phyloP scores from a whole-genome alignment of 2,797 vertebrate species.

The Ctenochaetus hawaiiensis region DNA sequence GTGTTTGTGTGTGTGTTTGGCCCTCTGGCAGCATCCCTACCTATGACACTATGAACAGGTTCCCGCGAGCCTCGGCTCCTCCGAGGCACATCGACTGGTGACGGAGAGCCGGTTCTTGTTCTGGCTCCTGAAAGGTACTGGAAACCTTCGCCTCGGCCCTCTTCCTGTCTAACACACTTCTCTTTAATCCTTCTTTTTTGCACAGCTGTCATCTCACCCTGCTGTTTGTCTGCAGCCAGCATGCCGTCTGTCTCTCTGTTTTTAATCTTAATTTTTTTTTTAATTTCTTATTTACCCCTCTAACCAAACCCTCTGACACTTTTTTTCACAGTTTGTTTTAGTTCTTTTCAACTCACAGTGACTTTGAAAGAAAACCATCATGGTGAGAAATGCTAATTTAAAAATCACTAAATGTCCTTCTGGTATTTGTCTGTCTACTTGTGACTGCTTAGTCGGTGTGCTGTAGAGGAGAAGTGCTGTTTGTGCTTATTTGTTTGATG shows the following conservation, averaged over 20 bases:
- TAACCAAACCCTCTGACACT: conserved; percentile 43
- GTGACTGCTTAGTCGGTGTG: conserved; percentile 47
- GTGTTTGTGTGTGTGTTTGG: conserved; percentile 37
- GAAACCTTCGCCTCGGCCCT: conserved; percentile 10
- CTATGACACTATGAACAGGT: conserved; percentile 87
- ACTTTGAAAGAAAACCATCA: conserved; percentile 66
- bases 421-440: conserved; percentile 50
- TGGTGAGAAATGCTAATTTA: conserved; percentile 69
- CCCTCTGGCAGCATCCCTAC: conserved; percentile 80
- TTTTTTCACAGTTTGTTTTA: conserved; percentile 72
- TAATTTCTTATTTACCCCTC: background rate
- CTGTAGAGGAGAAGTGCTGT: conserved; percentile 42
- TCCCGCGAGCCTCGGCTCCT: conserved; percentile 86
- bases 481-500: conserved; percentile 43
- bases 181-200: conserved; percentile 21
- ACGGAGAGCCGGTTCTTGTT: conserved; percentile 68
- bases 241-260: conserved; percentile 1
- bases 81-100: conserved; percentile 88
- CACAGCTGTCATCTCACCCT: conserved; percentile 40
- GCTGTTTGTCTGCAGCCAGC: conserved; percentile 26
- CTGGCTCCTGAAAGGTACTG: conserved; percentile 84
- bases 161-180: background rate
- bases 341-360: conserved; percentile 62
- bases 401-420: conserved; percentile 47
- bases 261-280: background rate